Conservation (phyloP, 2,113 vertebrate species). For the Nannobrachium achirus region DNA sequence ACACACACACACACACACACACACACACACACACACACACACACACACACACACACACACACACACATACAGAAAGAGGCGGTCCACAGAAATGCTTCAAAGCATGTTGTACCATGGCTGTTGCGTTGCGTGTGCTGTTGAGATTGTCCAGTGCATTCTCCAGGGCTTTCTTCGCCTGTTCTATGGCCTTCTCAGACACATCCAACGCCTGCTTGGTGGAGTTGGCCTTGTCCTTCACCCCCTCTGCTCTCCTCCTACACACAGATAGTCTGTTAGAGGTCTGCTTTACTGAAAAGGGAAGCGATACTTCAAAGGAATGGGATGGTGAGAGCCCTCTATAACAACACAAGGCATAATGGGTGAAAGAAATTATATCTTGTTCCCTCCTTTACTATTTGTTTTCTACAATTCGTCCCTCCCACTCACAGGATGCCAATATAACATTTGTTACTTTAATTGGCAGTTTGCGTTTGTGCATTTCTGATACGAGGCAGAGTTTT, state of each 20-base stretch:
- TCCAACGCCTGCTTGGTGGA: conserved; percentile 71
- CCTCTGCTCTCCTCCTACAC: conserved; percentile 75
- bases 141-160: conserved; percentile 64
- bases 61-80: neutral
- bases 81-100: no score
- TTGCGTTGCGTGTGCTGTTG: conserved; percentile 56
- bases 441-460: no score
- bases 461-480: neutral
- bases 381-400: no score
- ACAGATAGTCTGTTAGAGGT: conserved; percentile 4
- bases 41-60: neutral
- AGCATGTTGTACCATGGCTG: conserved; percentile 58
- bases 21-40: neutral
- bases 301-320: neutral
- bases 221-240: conserved; percentile 59
- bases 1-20: neutral
- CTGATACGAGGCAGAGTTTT: no score
- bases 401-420: no score
- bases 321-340: neutral
- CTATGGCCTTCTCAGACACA: conserved; percentile 54
- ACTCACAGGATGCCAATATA: no score
- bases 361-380: no score
- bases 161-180: conserved; percentile 66
- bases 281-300: neutral
- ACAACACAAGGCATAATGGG: neutral